Conservation (phyloP, 1,140 invertebrate species). For the Drosophila hydei region DNA sequence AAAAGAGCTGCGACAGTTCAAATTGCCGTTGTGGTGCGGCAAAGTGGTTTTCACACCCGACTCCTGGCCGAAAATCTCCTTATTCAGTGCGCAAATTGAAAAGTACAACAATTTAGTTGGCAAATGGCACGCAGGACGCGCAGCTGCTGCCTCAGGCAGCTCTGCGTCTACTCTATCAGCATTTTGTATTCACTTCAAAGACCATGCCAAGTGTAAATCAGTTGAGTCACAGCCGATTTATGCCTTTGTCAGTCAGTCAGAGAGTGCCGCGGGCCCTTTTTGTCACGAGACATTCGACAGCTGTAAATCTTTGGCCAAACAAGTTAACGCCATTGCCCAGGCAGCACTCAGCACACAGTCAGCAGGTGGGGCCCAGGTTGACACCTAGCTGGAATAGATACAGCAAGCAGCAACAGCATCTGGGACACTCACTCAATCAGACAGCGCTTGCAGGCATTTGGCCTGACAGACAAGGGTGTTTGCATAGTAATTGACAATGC, state of each 20-base stretch:
- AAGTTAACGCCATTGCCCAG: constrained; percentile 66
- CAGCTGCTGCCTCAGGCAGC: neutral
- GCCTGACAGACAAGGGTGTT: constrained; percentile 23
- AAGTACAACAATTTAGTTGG: constrained; percentile 68
- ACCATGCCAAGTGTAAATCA: constrained; percentile 62
- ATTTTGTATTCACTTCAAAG: constrained; percentile 24
- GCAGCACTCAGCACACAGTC: too few species aligned
- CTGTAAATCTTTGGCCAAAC: constrained; percentile 73
- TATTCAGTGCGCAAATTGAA: constrained; percentile 65
- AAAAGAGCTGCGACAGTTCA: constrained; percentile 69
- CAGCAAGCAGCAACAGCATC: neutral
- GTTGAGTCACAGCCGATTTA: constrained; percentile 70
- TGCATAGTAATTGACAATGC: constrained; percentile 17
- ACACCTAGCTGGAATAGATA: constrained; percentile 14
- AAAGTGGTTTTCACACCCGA: constrained; percentile 64
- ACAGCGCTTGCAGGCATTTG: constrained; percentile 51
- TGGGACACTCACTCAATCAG: constrained; percentile 56
- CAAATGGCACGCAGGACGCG: constrained; percentile 22
- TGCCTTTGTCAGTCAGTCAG: constrained; percentile 64
- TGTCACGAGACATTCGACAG: constrained; percentile 36
- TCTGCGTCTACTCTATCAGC: constrained; percentile 2
- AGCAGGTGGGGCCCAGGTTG: constrained; percentile 22
- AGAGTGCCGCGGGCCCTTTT: neutral
- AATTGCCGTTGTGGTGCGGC: constrained; percentile 59
- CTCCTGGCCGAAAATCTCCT: constrained; percentile 11